Evolutionary conservation across 2,113 vertebrate genomes (phyloP), one percentile per base, ranked within the genome.

Genomic region (Nestor notabilis): DNA sequence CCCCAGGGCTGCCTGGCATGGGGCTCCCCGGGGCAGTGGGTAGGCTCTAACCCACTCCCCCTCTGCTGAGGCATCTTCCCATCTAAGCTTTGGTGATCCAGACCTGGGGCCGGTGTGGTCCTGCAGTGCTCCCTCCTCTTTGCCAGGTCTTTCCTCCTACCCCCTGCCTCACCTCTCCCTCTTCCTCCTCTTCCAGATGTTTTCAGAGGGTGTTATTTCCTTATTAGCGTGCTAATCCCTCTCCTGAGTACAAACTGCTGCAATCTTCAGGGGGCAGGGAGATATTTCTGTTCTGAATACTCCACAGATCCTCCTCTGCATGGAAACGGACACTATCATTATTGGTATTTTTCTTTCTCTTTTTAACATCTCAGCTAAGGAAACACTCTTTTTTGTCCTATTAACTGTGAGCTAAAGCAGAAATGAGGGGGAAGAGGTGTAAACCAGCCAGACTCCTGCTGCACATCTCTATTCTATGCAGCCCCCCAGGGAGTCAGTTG

Each of bases 231-330:
- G 78, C 88, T 94, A 95, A 93, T 94, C 69, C 52, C 83, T 95
- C 93, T 95, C 87, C 90, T 50, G 77, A 96, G 95, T 82, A 95
- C 68, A 93, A 97, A 95, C 76, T 96, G 87, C 95, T 95, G 95
- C 93, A 88, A 83, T 58, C 46, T 96, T 90, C 41, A 84, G 70
- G 86, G 71, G 63, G 92, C 66, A 64, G 81, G 89, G 91, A 97
- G 96, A 91, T 96, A 94, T 95, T 90, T 96, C 90, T 97, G 87
- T 97, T 96, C 92, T 95, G 88, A 91, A 60, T 77, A 93, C 72
- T 94, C 93, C 91, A 94, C 95, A 97, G 96, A 98, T 97, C 95
- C 90, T 88, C 96, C 95, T 95, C 86, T 96, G 91, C 90, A 80
- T 68, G 92, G 97, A 98, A 98, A 97, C 2, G 49, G 96, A 97